A percentile compares a stretch with the other conserved stretches of the same genome.
Evolutionary conservation across 1,140 invertebrate species (phyloP).

Genomic region (Macrocentrus cingulum): DNA sequence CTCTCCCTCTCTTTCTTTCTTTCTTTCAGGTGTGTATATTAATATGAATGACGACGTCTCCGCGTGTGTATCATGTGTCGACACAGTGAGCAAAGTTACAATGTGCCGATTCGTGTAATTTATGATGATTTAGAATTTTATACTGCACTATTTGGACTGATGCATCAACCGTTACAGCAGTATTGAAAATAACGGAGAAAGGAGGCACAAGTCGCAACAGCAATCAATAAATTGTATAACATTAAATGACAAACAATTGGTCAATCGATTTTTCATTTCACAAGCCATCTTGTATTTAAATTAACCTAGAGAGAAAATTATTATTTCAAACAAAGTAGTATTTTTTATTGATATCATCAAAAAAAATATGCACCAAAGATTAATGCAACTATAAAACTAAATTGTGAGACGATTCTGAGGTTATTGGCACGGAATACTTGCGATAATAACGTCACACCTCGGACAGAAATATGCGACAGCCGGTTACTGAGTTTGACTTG

Average conservation of each 20-base stretch:
- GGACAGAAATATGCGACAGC: constrained; percentile 19
- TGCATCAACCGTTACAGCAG: background rate
- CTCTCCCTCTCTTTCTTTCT: constrained; percentile 32
- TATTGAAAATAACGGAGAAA: background rate
- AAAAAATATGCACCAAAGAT: too few species aligned
- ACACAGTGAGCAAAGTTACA: constrained; percentile 7
- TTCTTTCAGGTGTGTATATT: constrained; percentile 38
- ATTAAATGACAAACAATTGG: too few species aligned
- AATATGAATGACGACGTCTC: constrained; percentile 47
- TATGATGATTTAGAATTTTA: background rate
- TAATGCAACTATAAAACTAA: background rate
- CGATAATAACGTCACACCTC: constrained; percentile 10
- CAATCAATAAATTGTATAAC: too few species aligned
- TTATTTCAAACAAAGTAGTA: too few species aligned
- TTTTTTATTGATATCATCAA: too few species aligned
- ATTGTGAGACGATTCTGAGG: background rate
- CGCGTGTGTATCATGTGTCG: constrained; percentile 33
- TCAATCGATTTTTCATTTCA: too few species aligned
- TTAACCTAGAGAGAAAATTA: too few species aligned
- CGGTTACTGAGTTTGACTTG: constrained; percentile 4
- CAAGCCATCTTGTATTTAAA: too few species aligned
- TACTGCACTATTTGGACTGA: background rate
- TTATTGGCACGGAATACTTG: constrained; percentile 2
- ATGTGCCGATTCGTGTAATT: background rate
- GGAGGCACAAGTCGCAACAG: too few species aligned